These are phyloP conservation scores for Teinopalpus imperialis DNA, from an alignment of 2,888 invertebrate genomes.

Conservation along the genomic window DNA sequence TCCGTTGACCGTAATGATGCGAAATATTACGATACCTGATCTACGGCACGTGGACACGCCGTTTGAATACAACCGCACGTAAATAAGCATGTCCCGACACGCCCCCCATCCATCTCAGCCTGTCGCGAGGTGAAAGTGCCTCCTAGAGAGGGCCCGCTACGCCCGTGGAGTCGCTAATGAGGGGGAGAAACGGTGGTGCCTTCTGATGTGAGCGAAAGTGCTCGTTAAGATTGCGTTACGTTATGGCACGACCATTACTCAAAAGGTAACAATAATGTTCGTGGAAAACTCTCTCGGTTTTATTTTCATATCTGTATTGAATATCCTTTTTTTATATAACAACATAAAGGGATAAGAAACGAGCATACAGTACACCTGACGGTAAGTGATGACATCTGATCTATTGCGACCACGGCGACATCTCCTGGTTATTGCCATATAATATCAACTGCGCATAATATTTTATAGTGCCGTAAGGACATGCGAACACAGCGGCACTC, in stretches of 20 bases:
- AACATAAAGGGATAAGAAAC: too few relatives aligned
- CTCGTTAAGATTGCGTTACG: slow-evolving; percentile 6
- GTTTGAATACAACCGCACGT: slow-evolving; percentile 52
- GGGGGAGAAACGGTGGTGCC: slow-evolving; percentile 52
- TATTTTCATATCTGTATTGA: too few relatives aligned
- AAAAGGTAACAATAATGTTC: too few relatives aligned
- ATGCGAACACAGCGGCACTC: too few relatives aligned
- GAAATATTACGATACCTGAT: slow-evolving; percentile 39
- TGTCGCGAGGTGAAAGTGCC: slow-evolving; percentile 41
- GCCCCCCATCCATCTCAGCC: slow-evolving; percentile 40
- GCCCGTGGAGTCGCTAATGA: slow-evolving; percentile 54
- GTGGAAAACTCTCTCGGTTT: too few relatives aligned
- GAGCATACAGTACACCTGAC: too few relatives aligned
- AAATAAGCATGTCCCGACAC: slow-evolving; percentile 32
- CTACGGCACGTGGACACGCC: slow-evolving; percentile 37
- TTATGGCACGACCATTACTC: background rate
- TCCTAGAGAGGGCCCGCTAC: slow-evolving; percentile 43
- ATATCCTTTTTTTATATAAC: too few relatives aligned
- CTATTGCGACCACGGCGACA: too few relatives aligned
- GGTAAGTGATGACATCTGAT: too few relatives aligned
- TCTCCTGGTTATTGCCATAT: too few relatives aligned
- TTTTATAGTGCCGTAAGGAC: too few relatives aligned
- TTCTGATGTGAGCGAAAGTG: slow-evolving; percentile 31
- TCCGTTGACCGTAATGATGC: slow-evolving; percentile 23
- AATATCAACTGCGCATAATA: too few relatives aligned